Base-by-base conservation (phyloP, 2,113 vertebrate species). In the Megaleporinus macrocephalus region DNA sequence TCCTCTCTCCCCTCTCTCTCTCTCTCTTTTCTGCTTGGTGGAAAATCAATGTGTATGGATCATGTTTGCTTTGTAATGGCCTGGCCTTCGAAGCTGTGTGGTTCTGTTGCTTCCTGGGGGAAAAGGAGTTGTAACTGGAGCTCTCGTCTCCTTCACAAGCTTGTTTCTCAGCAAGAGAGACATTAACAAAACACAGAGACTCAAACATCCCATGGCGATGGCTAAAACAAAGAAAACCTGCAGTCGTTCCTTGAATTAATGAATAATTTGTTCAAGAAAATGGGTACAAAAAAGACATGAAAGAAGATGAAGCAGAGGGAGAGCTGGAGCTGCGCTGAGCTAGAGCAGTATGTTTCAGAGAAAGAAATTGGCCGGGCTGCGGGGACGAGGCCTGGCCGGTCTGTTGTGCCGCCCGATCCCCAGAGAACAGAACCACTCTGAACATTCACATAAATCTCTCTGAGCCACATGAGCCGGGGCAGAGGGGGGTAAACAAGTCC, bases 31-130 rank as follows among this genome's bases (percentile, higher is more conserved):
- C 55, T 70, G 24, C 74, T 79, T 80, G 86, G 84, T 83, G 79
- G 79, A 89, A 93, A 92, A 93, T 93, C 93, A 88, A 92, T 94
- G 90, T 36, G 15, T 78, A n/a, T 76, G 88, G 93, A 92, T 94
- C 89, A 82, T 90, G 90, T 92, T 93, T 88, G 77, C 88, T 83
- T 73, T 88, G 85, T 91, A 90, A 93, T 90, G 88, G 90, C 88
- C 30, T 82, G 80, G 57, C 53, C 85, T 88, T 87, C 62, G 69
- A 71, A 83, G 78, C 80, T 62, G 83, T 61, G 11, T 70, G 83
- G 84, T 80, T 84, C 85, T 84, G 78, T 76, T 83, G 83, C 83
- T 84, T 92, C 89, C 90, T 85, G 61, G 76, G 89, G 90, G 91
- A 89, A 82, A 69, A 65, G 24, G 53, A 76, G 33, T n/a, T 85